A percentile compares a stretch with the other conserved stretches of the same genome.
Conservation (phyloP, 2,888 invertebrate genomes). For the Arrhopalites spinosus region DNA sequence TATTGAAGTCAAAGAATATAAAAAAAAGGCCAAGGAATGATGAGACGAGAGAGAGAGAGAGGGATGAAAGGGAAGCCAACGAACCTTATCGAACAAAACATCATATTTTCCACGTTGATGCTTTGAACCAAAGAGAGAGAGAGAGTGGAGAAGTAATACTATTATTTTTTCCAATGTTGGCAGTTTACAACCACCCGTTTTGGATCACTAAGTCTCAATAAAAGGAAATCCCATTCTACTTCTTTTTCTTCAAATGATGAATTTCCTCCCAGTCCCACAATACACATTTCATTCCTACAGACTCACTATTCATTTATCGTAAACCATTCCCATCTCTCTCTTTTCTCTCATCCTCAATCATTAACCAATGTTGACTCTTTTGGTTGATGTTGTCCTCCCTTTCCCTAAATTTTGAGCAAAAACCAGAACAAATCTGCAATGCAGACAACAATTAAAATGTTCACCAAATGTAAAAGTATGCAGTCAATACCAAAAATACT, state of each 20-base stretch:
- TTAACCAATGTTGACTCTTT: too few species aligned
- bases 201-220: slow-evolving; percentile 24
- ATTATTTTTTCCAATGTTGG: slow-evolving; percentile 17
- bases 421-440: too few species aligned
- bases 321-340: too few species aligned
- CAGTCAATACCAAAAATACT: too few species aligned
- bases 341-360: too few species aligned
- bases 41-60: not conserved
- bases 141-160: slow-evolving; percentile 14
- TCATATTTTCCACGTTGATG: slow-evolving; percentile 23
- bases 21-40: not conserved
- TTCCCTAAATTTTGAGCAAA: too few species aligned
- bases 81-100: slow-evolving; percentile 30
- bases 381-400: too few species aligned
- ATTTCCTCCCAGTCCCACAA: not conserved
- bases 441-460: too few species aligned
- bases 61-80: slow-evolving; percentile 27
- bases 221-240: slow-evolving; percentile 20
- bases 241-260: not conserved
- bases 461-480: too few species aligned
- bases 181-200: slow-evolving; percentile 5
- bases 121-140: not conserved
- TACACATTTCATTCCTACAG: not conserved
- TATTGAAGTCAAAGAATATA: not conserved
- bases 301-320: too few species aligned